phyloP scores from a whole-genome alignment of 2,113 vertebrate genomes.

The Larimichthys crocea region DNA sequence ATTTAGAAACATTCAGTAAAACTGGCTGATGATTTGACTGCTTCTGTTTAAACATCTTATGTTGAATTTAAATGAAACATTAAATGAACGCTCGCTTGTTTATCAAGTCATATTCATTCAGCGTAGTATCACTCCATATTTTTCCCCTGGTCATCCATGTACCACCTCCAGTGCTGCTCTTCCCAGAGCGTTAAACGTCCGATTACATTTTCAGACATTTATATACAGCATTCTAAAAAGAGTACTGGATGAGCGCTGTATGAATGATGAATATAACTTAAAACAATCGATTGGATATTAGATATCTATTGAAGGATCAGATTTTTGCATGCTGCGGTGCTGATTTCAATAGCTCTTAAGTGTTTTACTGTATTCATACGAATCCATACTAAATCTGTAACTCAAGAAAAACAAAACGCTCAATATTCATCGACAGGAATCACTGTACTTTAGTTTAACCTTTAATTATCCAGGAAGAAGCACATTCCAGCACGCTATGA shows the following conservation, averaged over 20 bases:
- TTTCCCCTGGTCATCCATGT: too few species aligned
- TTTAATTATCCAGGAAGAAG: constrained; percentile 17
- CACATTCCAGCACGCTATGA: not conserved
- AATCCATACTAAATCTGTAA: constrained; percentile 18
- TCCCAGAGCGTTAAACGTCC: not conserved
- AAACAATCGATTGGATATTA: not conserved
- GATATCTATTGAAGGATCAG: not conserved
- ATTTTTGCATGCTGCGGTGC: not conserved
- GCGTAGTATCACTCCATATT: too few species aligned
- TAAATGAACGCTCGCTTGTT: too few species aligned
- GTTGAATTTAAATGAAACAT: too few species aligned
- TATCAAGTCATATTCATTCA: too few species aligned
- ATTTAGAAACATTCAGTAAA: not conserved
- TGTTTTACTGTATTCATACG: not conserved
- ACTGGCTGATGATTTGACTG: not conserved
- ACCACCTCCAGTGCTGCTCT: too few species aligned
- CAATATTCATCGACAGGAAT: constrained; percentile 17
- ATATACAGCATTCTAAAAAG: not conserved
- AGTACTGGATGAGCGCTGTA: not conserved
- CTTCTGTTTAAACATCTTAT: not conserved
- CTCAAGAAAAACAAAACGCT: not conserved
- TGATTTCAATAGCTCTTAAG: not conserved
- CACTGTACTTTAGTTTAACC: constrained; percentile 17
- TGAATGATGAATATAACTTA: not conserved
- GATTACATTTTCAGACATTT: not conserved